Percentiles rank a stretch among this genome's conserved stretches.
phyloP scores from a whole-genome alignment of 2,888 invertebrate genomes.

The Podotricha telesiphe region DNA sequence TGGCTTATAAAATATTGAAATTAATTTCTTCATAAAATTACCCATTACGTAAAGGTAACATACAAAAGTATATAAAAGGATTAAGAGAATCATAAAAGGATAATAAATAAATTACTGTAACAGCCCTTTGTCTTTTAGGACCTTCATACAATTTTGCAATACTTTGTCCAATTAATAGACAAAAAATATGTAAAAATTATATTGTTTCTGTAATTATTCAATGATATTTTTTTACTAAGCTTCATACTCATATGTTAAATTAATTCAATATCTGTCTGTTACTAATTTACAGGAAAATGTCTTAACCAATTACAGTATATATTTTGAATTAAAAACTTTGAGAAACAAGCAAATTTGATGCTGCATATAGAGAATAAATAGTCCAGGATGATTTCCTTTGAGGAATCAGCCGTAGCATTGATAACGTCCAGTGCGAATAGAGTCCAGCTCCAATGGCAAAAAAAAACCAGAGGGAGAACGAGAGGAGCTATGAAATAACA shows the following conservation, averaged over 20 bases:
- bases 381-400: too few relatives aligned
- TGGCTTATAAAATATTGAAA: neutral
- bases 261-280: too few relatives aligned
- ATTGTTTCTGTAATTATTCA: conserved; percentile 3
- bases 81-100: conserved; percentile 34
- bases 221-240: neutral
- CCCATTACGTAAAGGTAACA: neutral
- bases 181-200: neutral
- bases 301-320: too few relatives aligned
- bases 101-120: conserved; percentile 37
- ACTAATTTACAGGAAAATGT: too few relatives aligned
- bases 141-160: conserved; percentile 11
- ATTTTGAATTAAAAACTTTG: too few relatives aligned
- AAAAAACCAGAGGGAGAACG: too few relatives aligned
- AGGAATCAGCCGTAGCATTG: too few relatives aligned
- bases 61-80: conserved; percentile 21
- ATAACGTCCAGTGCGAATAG: too few relatives aligned
- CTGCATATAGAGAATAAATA: too few relatives aligned
- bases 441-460: too few relatives aligned
- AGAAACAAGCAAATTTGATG: too few relatives aligned
- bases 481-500: too few relatives aligned
- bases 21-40: conserved; percentile 4
- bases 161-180: conserved; percentile 6
- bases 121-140: conserved; percentile 31
- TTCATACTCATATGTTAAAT: neutral